phyloP scores from a whole-genome alignment of 2,888 invertebrate species.

The Encarsia formosa region DNA sequence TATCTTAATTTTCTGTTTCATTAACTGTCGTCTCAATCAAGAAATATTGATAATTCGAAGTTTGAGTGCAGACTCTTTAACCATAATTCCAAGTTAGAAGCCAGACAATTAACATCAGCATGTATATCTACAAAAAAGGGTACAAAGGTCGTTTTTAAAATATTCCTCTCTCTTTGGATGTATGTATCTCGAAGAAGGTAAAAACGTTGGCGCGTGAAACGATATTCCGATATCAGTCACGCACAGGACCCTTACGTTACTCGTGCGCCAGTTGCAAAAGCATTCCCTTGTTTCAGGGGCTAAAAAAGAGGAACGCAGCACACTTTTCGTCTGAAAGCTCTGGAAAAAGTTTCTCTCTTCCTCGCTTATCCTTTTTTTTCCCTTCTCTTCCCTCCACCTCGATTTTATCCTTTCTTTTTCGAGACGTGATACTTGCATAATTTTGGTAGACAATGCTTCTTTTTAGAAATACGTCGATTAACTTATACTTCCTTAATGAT shows the following conservation, averaged over 20 bases:
- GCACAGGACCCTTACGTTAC: too few species aligned
- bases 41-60: too few species aligned
- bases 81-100: too few species aligned
- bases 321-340: slow-evolving; percentile 40
- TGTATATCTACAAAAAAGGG: too few species aligned
- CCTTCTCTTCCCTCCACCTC: slow-evolving; percentile 7
- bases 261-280: slow-evolving; percentile 43
- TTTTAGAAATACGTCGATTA: too few species aligned
- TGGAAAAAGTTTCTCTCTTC: slow-evolving; percentile 37
- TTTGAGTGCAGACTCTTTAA: too few species aligned
- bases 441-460: too few species aligned
- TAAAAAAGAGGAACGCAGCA: slow-evolving; percentile 27
- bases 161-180: background rate
- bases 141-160: background rate
- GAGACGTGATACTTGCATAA: too few species aligned
- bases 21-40: too few species aligned
- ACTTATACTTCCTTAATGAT: too few species aligned
- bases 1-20: too few species aligned
- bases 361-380: background rate
- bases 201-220: background rate
- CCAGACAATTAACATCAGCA: too few species aligned
- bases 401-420: slow-evolving; percentile 15
- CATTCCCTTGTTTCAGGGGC: slow-evolving; percentile 46
- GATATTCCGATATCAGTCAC: background rate
- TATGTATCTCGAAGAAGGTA: background rate